Evolutionary conservation across 2,113 vertebrate genomes (phyloP).

Genomic region (Rhinichthys klamathensis): DNA sequence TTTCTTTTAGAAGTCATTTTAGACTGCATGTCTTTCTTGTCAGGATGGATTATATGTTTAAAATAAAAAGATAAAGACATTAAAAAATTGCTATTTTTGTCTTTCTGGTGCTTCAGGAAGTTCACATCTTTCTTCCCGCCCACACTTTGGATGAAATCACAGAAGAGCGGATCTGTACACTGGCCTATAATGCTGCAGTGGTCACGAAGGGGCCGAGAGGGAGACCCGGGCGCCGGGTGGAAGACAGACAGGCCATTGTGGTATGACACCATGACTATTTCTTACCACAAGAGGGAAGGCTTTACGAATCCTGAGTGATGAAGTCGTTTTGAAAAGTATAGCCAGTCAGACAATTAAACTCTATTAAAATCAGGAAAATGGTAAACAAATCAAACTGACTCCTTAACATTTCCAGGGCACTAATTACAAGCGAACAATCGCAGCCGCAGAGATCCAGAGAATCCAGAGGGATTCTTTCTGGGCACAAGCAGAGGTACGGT

Average conservation of each 20-base stretch:
- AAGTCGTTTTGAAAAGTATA: background rate
- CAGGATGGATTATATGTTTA: background rate
- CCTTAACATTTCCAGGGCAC: conserved; percentile 66
- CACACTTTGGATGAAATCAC: conserved; percentile 54
- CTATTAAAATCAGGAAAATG: background rate
- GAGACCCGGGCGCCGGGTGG: background rate
- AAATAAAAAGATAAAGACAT: background rate
- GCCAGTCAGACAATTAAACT: background rate
- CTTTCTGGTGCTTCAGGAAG: conserved; percentile 53
- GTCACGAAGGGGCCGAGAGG: conserved; percentile 36
- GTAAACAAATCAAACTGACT: background rate
- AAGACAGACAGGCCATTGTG: conserved; percentile 54
- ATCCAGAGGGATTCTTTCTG: conserved; percentile 72
- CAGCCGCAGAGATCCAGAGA: conserved; percentile 67
- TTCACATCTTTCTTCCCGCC: conserved; percentile 56
- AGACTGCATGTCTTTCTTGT: background rate
- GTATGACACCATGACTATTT: conserved; percentile 36
- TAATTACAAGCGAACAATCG: conserved; percentile 73
- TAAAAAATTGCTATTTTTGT: background rate
- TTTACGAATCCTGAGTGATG: background rate
- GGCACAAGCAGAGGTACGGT: conserved; percentile 71
- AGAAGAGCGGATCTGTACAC: conserved; percentile 48
- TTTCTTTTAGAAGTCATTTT: background rate
- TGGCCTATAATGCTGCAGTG: conserved; percentile 28
- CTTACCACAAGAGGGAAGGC: conserved; percentile 8